A percentile compares a stretch with the other conserved stretches of the same genome.
These are phyloP conservation scores for Chrysina gloriosa DNA, from an alignment of 2,888 invertebrate genomes.

Conservation along the genomic window DNA sequence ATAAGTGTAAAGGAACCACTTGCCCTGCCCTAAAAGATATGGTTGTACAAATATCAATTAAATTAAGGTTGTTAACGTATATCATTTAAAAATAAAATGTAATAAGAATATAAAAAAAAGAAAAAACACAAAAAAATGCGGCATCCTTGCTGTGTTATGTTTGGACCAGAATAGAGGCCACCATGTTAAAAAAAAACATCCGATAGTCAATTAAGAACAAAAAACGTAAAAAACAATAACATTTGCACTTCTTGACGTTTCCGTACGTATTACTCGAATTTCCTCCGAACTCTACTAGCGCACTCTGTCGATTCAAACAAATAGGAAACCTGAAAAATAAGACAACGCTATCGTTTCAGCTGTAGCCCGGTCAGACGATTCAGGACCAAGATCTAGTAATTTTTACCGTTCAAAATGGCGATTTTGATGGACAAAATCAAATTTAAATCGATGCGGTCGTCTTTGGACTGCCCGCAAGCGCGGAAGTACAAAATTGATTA, in stretches of 20 bases:
- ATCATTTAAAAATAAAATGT: slow-evolving; percentile 46
- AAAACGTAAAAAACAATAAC: not conserved
- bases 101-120: slow-evolving; percentile 9
- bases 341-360: not conserved
- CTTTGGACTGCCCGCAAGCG: too few species aligned
- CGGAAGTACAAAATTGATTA: too few species aligned
- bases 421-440: not conserved
- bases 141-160: slow-evolving; percentile 48
- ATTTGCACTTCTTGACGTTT: slow-evolving; percentile 34
- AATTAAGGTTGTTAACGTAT: slow-evolving; percentile 52
- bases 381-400: not conserved
- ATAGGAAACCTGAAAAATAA: not conserved
- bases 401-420: not conserved
- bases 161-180: slow-evolving; percentile 50
- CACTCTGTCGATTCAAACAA: slow-evolving; percentile 3
- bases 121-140: slow-evolving; percentile 37
- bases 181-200: slow-evolving; percentile 29
- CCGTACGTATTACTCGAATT: not conserved
- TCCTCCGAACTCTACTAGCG: not conserved
- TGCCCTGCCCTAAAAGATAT: slow-evolving; percentile 56
- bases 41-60: slow-evolving; percentile 57
- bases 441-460: too few species aligned
- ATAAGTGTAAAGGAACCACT: slow-evolving; percentile 63
- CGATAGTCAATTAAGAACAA: slow-evolving; percentile 52
- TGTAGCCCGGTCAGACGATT: slow-evolving; percentile 23